Conservation (phyloP, 2,888 invertebrate species). For the Crocallis elinguaria region DNA sequence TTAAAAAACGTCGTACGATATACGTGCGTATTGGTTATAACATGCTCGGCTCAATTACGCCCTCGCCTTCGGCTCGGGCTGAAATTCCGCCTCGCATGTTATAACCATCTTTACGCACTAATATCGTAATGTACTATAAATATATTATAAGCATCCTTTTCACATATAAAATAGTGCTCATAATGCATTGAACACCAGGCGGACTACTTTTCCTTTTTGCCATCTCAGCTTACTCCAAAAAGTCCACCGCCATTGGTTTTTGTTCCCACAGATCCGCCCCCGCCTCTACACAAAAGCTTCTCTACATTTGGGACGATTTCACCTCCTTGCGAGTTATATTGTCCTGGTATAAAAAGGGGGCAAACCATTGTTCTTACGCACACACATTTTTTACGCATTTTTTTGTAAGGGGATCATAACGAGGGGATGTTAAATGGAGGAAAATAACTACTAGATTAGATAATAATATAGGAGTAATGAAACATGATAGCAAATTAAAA, state of each 20-base stretch:
- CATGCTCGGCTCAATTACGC: too few relatives aligned
- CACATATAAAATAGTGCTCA: background rate
- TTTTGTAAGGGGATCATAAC: conserved; percentile 13
- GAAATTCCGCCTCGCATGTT: too few relatives aligned
- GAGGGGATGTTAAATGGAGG: background rate
- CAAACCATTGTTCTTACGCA: conserved; percentile 86
- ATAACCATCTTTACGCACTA: too few relatives aligned
- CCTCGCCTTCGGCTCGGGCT: too few relatives aligned
- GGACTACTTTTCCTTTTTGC: conserved; percentile 2
- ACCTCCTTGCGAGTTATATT: conserved; percentile 71
- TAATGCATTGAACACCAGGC: background rate
- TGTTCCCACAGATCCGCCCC: conserved; percentile 38
- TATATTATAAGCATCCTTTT: too few relatives aligned
- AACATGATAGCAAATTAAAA: too few relatives aligned
- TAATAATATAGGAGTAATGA: too few relatives aligned
- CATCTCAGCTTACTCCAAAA: conserved; percentile 11
- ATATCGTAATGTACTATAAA: too few relatives aligned
- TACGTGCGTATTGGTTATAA: too few relatives aligned
- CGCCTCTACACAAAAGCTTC: conserved; percentile 55
- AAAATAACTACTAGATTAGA: background rate
- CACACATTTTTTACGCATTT: conserved; percentile 75
- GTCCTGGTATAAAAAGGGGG: conserved; percentile 84
- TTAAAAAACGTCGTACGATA: too few relatives aligned
- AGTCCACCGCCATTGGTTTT: conserved; percentile 8
- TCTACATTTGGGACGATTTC: conserved; percentile 54